These are phyloP conservation scores for Poeciliopsis prolifica DNA, from an alignment of 2,113 vertebrate species.

Conservation along the genomic window DNA sequence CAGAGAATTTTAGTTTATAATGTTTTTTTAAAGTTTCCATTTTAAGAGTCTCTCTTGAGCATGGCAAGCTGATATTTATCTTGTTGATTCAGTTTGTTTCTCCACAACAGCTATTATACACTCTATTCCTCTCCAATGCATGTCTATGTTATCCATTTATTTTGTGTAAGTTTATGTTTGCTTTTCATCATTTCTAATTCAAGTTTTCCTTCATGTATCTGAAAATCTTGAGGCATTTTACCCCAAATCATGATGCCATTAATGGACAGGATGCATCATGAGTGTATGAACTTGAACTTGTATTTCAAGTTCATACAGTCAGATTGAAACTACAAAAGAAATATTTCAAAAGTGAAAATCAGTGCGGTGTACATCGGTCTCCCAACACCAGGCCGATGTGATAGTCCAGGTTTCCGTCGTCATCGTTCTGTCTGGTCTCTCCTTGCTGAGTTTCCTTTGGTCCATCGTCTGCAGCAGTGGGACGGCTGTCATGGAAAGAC, in stretches of 20 bases:
- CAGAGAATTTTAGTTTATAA: background rate
- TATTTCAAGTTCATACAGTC: background rate
- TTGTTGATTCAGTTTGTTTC: background rate
- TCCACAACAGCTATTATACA: background rate
- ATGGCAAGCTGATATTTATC: background rate
- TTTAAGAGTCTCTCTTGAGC: background rate
- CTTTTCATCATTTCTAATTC: background rate
- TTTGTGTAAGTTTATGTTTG: too few relatives aligned
- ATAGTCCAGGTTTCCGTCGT: constrained; percentile 93
- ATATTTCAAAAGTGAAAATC: constrained; percentile 66
- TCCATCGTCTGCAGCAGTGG: constrained; percentile 11
- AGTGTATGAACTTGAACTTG: too few relatives aligned
- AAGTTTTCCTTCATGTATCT: background rate
- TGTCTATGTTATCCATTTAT: too few relatives aligned
- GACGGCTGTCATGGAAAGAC: constrained; percentile 13
- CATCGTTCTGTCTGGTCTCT: constrained; percentile 85
- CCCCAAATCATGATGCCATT: too few relatives aligned
- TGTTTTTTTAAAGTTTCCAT: background rate
- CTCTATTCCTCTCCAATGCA: background rate
- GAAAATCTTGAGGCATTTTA: background rate
- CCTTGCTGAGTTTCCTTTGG: constrained; percentile 79
- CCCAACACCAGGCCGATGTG: constrained; percentile 90
- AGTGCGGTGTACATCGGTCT: constrained; percentile 86
- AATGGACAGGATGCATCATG: background rate
- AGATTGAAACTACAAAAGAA: too few relatives aligned